These are phyloP conservation scores for Proisotoma minuta DNA, from an alignment of 2,888 invertebrate species.

Conservation along the genomic window DNA sequence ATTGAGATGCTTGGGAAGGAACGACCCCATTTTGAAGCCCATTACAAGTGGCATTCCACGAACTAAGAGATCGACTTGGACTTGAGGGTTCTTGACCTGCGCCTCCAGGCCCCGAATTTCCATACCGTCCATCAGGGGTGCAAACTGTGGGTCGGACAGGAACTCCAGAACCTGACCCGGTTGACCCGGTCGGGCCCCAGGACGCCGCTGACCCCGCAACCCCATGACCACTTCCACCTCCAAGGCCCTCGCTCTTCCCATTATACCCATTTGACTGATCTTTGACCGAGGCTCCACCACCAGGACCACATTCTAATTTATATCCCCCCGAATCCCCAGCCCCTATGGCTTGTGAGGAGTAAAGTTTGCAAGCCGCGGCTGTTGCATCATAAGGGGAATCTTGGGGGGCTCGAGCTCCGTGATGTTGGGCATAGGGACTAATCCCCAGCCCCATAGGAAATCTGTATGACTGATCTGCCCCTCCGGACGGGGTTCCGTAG, in stretches of 20 bases:
- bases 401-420: constrained; percentile 74
- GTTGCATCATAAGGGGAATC: constrained; percentile 88
- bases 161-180: constrained; percentile 57
- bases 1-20: constrained; percentile 73
- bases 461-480: constrained; percentile 71
- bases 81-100: constrained; percentile 44
- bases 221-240: constrained; percentile 29
- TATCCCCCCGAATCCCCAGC: constrained; percentile 56
- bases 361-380: constrained; percentile 72
- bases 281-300: constrained; percentile 51
- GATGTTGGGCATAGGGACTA: constrained; percentile 74
- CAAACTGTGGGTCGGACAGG: constrained; percentile 80
- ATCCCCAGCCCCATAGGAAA: constrained; percentile 80
- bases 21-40: constrained; percentile 66
- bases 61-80: constrained; percentile 57
- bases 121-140: constrained; percentile 61
- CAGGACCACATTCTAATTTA: constrained; percentile 65
- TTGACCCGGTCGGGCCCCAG: constrained; percentile 53
- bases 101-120: constrained; percentile 37
- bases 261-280: constrained; percentile 56
- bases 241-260: constrained; percentile 50
- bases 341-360: constrained; percentile 61
- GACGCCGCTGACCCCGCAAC: constrained; percentile 41
- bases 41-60: constrained; percentile 78
- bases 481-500: constrained; percentile 82